Percentiles rank a stretch among this genome's conserved stretches.
phyloP scores from a whole-genome alignment of 92 coral and sea anemone species.

The Galaxea fascicularis region DNA sequence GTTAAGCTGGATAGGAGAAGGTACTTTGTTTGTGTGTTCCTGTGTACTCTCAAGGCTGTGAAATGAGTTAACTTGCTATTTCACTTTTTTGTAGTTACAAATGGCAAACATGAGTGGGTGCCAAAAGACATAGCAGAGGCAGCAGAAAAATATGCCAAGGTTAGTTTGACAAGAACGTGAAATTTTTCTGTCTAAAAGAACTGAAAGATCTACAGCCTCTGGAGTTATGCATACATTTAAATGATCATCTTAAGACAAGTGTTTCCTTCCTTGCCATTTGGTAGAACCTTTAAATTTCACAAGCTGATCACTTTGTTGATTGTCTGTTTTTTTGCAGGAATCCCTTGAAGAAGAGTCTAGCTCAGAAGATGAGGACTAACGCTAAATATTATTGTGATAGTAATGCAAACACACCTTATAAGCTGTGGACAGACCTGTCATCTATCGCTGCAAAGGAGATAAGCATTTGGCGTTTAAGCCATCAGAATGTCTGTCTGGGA shows the following conservation, averaged over 20 bases:
- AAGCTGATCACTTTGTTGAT: background rate
- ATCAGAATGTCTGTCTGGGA: background rate
- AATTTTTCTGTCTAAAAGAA: too few species aligned
- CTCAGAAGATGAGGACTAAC: conserved; percentile 83
- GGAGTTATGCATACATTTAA: too few species aligned
- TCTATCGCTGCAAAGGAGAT: background rate
- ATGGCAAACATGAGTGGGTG: conserved; percentile 95
- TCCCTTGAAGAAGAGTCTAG: conserved; percentile 89
- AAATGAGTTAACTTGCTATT: background rate
- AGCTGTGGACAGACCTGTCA: background rate
- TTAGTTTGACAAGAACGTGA: conserved; percentile 22
- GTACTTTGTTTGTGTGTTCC: conserved; percentile 23
- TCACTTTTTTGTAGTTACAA: conserved; percentile 73
- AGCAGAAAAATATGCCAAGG: conserved; percentile 98
- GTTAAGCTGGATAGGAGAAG: conserved; percentile 96
- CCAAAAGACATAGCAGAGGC: conserved; percentile 94
- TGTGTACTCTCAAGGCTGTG: background rate
- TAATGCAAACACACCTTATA: background rate
- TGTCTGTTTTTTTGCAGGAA: conserved; percentile 57
- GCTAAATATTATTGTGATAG: background rate
- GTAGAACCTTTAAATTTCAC: too few species aligned
- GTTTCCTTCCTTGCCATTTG: background rate
- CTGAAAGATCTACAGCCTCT: too few species aligned
- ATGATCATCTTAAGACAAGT: too few species aligned
- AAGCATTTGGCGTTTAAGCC: background rate